A percentile compares a stretch with the other conserved stretches of the same genome.
Conservation (phyloP, 1,140 invertebrate species). For the Arion vulgaris region DNA sequence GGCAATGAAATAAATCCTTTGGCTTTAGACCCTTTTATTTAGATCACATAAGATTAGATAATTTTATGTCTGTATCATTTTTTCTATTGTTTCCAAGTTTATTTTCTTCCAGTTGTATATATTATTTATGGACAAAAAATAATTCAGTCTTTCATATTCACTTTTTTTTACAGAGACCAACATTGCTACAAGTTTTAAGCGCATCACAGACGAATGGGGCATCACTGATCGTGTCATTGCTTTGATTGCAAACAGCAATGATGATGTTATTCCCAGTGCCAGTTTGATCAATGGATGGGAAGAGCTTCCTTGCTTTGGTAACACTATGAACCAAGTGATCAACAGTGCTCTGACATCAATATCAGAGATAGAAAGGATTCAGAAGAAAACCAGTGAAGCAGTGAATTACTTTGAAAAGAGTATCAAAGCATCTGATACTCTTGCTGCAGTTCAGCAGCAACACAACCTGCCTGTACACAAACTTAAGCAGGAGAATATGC, state of each 20-base stretch:
- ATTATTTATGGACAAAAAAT: too few species aligned
- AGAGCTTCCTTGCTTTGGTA: constrained; percentile 29
- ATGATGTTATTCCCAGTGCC: constrained; percentile 19
- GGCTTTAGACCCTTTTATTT: too few species aligned
- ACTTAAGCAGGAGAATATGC: constrained; percentile 23
- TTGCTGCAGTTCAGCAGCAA: constrained; percentile 36
- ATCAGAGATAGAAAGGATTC: constrained; percentile 23
- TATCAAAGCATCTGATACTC: constrained; percentile 32
- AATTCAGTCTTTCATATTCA: too few species aligned
- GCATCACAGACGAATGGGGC: constrained; percentile 35
- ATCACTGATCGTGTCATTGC: constrained; percentile 27
- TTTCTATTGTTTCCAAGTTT: too few species aligned
- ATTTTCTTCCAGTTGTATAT: too few species aligned
- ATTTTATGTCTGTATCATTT: too few species aligned
- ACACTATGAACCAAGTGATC: constrained; percentile 24
- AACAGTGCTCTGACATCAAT: constrained; percentile 21
- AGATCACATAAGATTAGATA: too few species aligned
- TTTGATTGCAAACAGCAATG: constrained; percentile 14
- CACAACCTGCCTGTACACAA: constrained; percentile 36
- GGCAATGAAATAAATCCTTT: too few species aligned
- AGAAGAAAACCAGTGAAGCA: constrained; percentile 37
- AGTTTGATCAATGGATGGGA: constrained; percentile 32
- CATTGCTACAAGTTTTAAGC: constrained; percentile 28
- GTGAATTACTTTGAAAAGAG: constrained; percentile 36
- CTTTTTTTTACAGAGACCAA: constrained; percentile 2